phyloP scores from a whole-genome alignment of 2,113 vertebrate genomes.

The Pachycephala philippinensis region DNA sequence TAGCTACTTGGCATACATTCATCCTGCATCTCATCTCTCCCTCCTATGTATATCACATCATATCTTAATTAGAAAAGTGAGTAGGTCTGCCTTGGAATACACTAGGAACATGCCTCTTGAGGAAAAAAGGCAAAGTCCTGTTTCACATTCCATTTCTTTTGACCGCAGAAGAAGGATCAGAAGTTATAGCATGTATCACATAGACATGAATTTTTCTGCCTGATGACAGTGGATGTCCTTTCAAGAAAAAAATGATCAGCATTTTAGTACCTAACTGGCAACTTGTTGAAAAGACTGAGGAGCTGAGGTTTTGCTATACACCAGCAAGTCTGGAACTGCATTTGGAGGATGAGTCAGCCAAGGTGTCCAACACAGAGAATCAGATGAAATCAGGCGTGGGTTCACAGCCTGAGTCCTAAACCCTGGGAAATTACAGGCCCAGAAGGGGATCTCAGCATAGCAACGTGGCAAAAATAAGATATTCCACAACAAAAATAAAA shows the following conservation, averaged over 20 bases:
- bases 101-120: not conserved
- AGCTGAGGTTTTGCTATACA: not conserved
- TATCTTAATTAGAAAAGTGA: constrained; percentile 54
- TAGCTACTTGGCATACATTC: constrained; percentile 18
- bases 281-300: constrained; percentile 24
- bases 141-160: not conserved
- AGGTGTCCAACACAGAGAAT: not conserved
- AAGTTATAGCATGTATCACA: not conserved
- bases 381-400: not conserved
- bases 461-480: not conserved
- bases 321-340: constrained; percentile 20
- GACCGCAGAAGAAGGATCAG: not conserved
- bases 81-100: constrained; percentile 11
- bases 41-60: constrained; percentile 11
- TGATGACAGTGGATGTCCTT: not conserved
- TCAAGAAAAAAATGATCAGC: not conserved
- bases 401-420: not conserved
- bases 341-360: not conserved
- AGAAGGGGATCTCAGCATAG: not conserved
- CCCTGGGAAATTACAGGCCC: not conserved
- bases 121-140: not conserved
- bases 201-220: not conserved
- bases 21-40: constrained; percentile 28
- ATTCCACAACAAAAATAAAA: not conserved
- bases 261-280: not conserved